Base-by-base conservation (phyloP, 1,140 invertebrate species). In the Hydropsyche tenuis region DNA sequence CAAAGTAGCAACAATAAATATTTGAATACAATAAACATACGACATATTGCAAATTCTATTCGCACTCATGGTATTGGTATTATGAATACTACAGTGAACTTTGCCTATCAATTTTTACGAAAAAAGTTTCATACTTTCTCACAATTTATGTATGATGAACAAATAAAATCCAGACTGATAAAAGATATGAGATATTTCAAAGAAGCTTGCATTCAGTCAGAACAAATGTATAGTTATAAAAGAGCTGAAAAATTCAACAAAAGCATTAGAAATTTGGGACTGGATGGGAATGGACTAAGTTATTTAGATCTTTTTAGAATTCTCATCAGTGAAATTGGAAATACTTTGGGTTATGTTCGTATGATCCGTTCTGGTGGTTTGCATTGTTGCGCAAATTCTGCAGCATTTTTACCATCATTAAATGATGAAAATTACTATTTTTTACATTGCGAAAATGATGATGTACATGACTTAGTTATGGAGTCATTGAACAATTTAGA, bases 81-180 rank as follows among this genome's bases (percentile, higher is more conserved):
- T 65, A 96, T 99, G 89, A 98, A 97, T 79, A 98, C 96, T 0
- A 97, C 96, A 0, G 90, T 98, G 0, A 99, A 99, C 81, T 97
- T 96, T 81, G 96, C 96, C 0, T 99, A 99, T 85, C 96, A 98
- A 83, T 99, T 98, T 85, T 85, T 99, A 51, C 89, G 93, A 73
- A 92, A 96, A 72, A 98, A 99, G 83, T 94, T 99, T 78, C 93
- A 93, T 77, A 92, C 92, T 2, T 98, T 99, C 81, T 99, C 97
- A 1, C 96, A 99, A 83, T 99, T 99, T 83, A 89, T 99, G 78
- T 99, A 93, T 82, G 97, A 99, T 84, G 98, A 99, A 84, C 96
- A 98, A 78, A 98, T 99, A 64, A 99, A 99, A 83, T 98, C 96
- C 0, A 88, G 95, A 68, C 84, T 99, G 0, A 89, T 96, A 66